A percentile compares a stretch with the other conserved stretches of the same genome.
phyloP scores from a whole-genome alignment of 37 sponge, comb jelly and placozoan genomes.

The Diacarnus erythraeanus region DNA sequence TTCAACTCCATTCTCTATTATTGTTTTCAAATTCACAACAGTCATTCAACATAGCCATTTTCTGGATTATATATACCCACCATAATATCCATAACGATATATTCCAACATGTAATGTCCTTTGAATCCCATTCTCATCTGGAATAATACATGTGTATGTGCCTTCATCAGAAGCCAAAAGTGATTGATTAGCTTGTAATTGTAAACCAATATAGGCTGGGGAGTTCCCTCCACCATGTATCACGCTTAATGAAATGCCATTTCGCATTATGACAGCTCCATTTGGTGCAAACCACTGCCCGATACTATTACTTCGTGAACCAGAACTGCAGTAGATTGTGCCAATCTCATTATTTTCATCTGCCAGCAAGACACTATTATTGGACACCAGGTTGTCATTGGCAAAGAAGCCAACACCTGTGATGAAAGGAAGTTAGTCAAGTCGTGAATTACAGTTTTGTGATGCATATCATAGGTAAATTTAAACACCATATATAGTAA shows the following conservation, averaged over 20 bases:
- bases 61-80: neutral
- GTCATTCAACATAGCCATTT: neutral
- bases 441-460: too few species aligned
- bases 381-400: constrained; percentile 14
- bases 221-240: constrained; percentile 11
- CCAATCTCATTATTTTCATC: constrained; percentile 21
- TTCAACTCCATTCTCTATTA: too few species aligned
- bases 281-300: constrained; percentile 29
- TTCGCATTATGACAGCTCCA: neutral
- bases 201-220: constrained; percentile 12
- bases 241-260: constrained; percentile 2
- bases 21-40: neutral
- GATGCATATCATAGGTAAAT: too few species aligned
- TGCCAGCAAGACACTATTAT: constrained; percentile 13
- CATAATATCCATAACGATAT: constrained; percentile 20
- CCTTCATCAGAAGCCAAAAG: constrained; percentile 18
- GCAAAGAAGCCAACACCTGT: constrained; percentile 21
- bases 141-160: constrained; percentile 32
- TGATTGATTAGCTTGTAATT: neutral
- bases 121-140: constrained; percentile 23
- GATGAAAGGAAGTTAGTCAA: too few species aligned
- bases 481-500: too few species aligned
- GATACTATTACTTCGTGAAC: neutral
- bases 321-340: constrained; percentile 25
- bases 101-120: constrained; percentile 25